Conservation (phyloP, 2,888 invertebrate genomes). For the Mythimna pallens region DNA sequence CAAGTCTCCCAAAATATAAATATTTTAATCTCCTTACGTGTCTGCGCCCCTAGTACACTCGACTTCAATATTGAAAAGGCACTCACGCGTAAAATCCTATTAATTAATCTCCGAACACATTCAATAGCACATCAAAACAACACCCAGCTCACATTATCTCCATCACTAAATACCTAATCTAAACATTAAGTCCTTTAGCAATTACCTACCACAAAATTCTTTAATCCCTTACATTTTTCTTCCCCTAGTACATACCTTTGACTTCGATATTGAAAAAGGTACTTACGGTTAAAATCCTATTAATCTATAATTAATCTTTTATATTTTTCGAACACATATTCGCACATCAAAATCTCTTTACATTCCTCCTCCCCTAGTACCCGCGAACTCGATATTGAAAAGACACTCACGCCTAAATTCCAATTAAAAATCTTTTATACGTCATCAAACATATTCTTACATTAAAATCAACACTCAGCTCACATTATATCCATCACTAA, state of each 20-base stretch:
- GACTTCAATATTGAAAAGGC: background rate
- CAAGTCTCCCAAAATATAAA: constrained; percentile 16
- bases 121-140: constrained; percentile 28
- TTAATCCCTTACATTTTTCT: constrained; percentile 31
- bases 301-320: too few species aligned
- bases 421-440: too few species aligned
- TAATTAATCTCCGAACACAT: background rate
- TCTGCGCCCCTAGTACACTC: background rate
- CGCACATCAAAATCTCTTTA: constrained; percentile 34
- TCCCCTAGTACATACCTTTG: background rate
- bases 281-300: too few species aligned
- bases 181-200: constrained; percentile 1
- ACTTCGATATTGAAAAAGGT: too few species aligned
- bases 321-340: too few species aligned
- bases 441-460: too few species aligned
- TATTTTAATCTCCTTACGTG: background rate
- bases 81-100: background rate
- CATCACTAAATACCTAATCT: background rate
- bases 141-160: background rate
- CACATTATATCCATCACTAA: background rate
- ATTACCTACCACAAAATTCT: constrained; percentile 24
- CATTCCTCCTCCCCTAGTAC: constrained; percentile 11
- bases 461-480: background rate
- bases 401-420: too few species aligned
- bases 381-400: constrained; percentile 16